A percentile compares a stretch with the other conserved stretches of the same genome.
phyloP scores from a whole-genome alignment of 2,797 vertebrate species.

The Aulostomus chinensis region DNA sequence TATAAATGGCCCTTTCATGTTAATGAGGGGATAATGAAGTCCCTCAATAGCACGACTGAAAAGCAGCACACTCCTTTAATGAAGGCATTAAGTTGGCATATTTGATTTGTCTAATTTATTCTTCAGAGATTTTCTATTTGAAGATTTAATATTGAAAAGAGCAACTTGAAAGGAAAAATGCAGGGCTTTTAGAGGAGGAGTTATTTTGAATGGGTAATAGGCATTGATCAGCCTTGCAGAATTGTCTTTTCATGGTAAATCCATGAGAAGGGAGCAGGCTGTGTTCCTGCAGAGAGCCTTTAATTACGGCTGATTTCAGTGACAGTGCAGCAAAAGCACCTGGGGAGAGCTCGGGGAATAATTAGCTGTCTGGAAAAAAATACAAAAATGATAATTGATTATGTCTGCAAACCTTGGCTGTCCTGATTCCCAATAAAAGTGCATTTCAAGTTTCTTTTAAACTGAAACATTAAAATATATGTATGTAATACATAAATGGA shows the following conservation, averaged over 20 bases:
- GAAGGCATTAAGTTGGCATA: constrained; percentile 80
- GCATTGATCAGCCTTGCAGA: constrained; percentile 58
- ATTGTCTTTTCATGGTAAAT: constrained; percentile 59
- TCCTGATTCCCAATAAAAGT: too few species aligned
- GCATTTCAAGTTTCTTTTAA: too few species aligned
- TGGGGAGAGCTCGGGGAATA: constrained; percentile 21
- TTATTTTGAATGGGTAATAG: constrained; percentile 62
- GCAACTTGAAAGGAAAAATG: constrained; percentile 69
- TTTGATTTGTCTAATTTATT: constrained; percentile 84
- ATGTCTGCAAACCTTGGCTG: too few species aligned
- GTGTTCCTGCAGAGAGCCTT: constrained; percentile 46
- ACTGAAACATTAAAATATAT: too few species aligned
- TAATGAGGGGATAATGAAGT: constrained; percentile 82
- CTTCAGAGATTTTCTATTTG: constrained; percentile 77
- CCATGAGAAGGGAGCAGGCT: constrained; percentile 45
- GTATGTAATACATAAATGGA: too few species aligned
- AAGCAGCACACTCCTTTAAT: constrained; percentile 72
- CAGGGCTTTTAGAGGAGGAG: constrained; percentile 59
- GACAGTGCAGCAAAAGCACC: constrained; percentile 35
- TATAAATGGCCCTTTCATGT: constrained; percentile 85
- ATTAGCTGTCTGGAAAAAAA: constrained; percentile 12
- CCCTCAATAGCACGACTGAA: constrained; percentile 71
- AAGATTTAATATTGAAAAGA: constrained; percentile 78
- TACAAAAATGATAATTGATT: too few species aligned
- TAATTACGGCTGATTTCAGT: constrained; percentile 54